phyloP scores from a whole-genome alignment of 2,888 invertebrate species.

The Lampropteryx suffumata region DNA sequence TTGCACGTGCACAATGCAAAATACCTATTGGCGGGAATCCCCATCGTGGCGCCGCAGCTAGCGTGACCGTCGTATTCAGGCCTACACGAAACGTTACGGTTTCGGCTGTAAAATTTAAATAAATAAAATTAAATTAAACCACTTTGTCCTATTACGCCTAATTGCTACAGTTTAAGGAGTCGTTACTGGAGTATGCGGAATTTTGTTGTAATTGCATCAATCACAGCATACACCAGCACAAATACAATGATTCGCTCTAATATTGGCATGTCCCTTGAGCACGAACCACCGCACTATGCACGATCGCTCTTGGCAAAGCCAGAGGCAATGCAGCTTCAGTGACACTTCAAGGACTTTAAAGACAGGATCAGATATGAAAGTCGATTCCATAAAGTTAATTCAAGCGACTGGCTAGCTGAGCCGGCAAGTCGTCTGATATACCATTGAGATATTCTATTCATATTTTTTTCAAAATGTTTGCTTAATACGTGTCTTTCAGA shows the following conservation, averaged over 20 bases:
- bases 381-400: no score
- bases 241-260: neutral
- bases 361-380: no score
- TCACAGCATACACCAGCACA: conserved; percentile 1
- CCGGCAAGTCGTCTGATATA: no score
- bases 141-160: conserved; percentile 48
- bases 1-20: conserved; percentile 53
- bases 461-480: no score
- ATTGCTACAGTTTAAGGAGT: conserved; percentile 45
- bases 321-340: no score
- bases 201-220: conserved; percentile 21
- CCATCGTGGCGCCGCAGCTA: conserved; percentile 48
- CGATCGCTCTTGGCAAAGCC: no score
- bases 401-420: no score
- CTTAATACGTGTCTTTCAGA: no score
- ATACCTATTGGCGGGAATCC: conserved; percentile 53
- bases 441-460: no score
- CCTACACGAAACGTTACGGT: conserved; percentile 59
- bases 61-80: conserved; percentile 62
- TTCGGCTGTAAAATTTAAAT: conserved; percentile 60
- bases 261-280: neutral
- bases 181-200: conserved; percentile 30
- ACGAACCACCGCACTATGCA: no score
- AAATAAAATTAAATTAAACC: conserved; percentile 50
- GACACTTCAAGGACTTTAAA: no score